Evolutionary conservation across 2,797 vertebrate genomes (phyloP).

Genomic region (Hoplostethus mediterraneus): DNA sequence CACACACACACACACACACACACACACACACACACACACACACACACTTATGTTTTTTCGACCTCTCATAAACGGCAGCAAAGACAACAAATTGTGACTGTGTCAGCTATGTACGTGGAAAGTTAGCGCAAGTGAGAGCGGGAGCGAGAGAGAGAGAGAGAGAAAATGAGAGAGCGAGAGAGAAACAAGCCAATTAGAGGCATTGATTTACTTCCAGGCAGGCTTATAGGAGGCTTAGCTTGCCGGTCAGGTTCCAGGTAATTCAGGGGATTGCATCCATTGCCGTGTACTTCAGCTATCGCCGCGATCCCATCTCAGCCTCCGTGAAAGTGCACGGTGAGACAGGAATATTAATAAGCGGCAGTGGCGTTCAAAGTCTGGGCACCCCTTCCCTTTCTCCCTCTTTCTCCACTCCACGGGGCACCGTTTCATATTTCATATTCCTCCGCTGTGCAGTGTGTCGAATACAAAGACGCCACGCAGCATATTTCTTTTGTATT

Average conservation of each 20-base stretch:
- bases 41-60: slow-evolving; percentile 30
- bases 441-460: slow-evolving; percentile 34
- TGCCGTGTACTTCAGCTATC: slow-evolving; percentile 79
- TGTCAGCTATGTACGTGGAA: slow-evolving; percentile 61
- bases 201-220: slow-evolving; percentile 73
- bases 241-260: slow-evolving; percentile 83
- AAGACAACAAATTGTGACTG: slow-evolving; percentile 59
- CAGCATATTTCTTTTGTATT: slow-evolving; percentile 52
- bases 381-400: slow-evolving; percentile 48
- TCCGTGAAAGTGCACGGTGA: slow-evolving; percentile 72
- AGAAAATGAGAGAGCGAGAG: slow-evolving; percentile 5
- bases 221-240: slow-evolving; percentile 74
- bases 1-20: background rate
- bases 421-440: slow-evolving; percentile 60
- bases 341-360: slow-evolving; percentile 84
- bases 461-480: slow-evolving; percentile 54
- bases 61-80: slow-evolving; percentile 56
- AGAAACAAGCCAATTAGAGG: slow-evolving; percentile 74
- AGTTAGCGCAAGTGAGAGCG: slow-evolving; percentile 13
- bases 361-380: slow-evolving; percentile 54
- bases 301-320: slow-evolving; percentile 78
- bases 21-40: slow-evolving; percentile 5
- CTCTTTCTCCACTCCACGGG: slow-evolving; percentile 38
- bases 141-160: background rate
- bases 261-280: slow-evolving; percentile 78